Evolutionary conservation across 2,113 vertebrate species (phyloP).

Genomic region (Hemibagrus wyckioides): DNA sequence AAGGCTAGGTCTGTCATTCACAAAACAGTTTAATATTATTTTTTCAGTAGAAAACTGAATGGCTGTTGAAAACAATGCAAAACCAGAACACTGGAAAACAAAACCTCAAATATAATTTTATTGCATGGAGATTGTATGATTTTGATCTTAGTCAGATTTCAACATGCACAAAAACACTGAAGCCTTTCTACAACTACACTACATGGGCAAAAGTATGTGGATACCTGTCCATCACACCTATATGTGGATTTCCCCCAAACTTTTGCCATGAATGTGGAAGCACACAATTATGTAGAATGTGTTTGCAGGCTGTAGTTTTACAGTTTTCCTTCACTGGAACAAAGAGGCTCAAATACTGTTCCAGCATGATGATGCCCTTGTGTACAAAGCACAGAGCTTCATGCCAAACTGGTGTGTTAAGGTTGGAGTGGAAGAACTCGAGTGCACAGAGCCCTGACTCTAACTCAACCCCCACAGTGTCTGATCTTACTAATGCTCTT

Average conservation of each 20-base stretch:
- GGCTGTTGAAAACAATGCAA: too few relatives aligned
- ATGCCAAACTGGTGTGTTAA: not conserved
- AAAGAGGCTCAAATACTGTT: not conserved
- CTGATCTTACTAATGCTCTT: not conserved
- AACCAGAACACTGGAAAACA: not conserved
- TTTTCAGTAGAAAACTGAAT: not conserved
- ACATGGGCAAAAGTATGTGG: not conserved
- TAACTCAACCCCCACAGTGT: not conserved
- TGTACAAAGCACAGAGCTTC: not conserved
- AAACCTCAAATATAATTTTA: too few relatives aligned
- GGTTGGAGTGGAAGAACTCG: not conserved
- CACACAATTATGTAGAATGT: not conserved
- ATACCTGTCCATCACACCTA: not conserved
- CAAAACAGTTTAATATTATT: too few relatives aligned
- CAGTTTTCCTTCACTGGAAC: not conserved
- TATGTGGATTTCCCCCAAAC: not conserved
- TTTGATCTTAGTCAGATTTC: not conserved
- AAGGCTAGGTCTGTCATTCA: not conserved
- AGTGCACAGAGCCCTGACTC: not conserved
- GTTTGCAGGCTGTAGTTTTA: not conserved
- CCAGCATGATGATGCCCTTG: not conserved
- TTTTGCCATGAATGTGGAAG: not conserved
- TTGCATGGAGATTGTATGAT: not conserved
- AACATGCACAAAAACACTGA: not conserved
- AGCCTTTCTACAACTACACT: not conserved